Percentiles rank a stretch among this genome's conserved stretches.
These are phyloP conservation scores for Mugil cephalus DNA, from an alignment of 2,113 vertebrate species.

Conservation along the genomic window DNA sequence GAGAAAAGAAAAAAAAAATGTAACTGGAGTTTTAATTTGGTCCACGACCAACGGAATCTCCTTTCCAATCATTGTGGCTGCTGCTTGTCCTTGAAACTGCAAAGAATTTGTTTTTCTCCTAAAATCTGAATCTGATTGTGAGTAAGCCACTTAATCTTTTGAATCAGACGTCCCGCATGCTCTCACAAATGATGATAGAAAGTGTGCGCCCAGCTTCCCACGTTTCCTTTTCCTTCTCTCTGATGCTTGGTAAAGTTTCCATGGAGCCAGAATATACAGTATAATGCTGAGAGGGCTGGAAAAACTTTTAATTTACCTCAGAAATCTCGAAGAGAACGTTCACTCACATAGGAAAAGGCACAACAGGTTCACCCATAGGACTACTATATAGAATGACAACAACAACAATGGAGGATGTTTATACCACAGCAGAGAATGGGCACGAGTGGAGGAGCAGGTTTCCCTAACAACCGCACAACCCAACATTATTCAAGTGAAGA, in stretches of 20 bases:
- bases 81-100: background rate
- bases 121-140: background rate
- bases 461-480: background rate
- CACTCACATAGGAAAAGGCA: background rate
- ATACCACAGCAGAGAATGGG: too few relatives aligned
- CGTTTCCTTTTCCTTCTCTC: background rate
- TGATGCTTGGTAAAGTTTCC: too few relatives aligned
- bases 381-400: too few relatives aligned
- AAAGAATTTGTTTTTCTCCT: background rate
- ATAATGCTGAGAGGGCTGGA: too few relatives aligned
- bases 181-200: conserved; percentile 8
- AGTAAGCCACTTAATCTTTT: background rate
- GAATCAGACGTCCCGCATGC: background rate
- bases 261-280: too few relatives aligned
- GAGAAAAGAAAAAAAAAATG: background rate
- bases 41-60: background rate
- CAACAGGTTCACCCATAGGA: too few relatives aligned
- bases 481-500: background rate
- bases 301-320: too few relatives aligned
- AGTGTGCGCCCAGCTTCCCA: background rate
- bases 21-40: background rate
- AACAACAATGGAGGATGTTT: too few relatives aligned
- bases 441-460: background rate
- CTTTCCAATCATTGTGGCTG: background rate
- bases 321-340: too few relatives aligned